Evolutionary conservation across 2,888 invertebrate genomes (phyloP).

Genomic region (Hetaerina titia): DNA sequence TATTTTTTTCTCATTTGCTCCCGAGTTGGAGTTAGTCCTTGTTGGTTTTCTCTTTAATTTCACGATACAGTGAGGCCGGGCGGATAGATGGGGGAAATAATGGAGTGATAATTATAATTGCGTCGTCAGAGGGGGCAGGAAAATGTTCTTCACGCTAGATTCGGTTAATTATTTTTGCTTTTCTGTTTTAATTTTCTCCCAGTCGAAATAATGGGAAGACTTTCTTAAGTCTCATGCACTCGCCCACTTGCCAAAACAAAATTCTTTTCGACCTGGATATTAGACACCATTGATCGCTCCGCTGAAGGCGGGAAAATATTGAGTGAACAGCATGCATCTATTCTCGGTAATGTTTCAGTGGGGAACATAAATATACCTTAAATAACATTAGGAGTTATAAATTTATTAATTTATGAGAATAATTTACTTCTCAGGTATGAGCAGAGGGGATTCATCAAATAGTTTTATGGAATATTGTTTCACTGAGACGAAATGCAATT

Average conservation of each 20-base stretch:
- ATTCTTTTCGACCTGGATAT: neutral
- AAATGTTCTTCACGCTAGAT: neutral
- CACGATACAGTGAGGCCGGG: constrained; percentile 17
- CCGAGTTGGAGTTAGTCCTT: neutral
- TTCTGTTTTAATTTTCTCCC: constrained; percentile 16
- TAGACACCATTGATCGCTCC: neutral
- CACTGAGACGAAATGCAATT: neutral
- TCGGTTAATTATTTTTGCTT: constrained; percentile 27
- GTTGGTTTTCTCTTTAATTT: neutral
- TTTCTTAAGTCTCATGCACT: neutral
- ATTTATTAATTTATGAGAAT: too few relatives aligned
- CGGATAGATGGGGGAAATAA: neutral
- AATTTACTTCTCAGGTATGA: neutral
- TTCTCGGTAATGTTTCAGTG: too few relatives aligned
- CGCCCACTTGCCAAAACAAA: neutral
- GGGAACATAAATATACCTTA: too few relatives aligned
- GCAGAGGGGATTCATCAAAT: neutral
- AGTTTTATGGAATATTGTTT: neutral
- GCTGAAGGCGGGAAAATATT: neutral
- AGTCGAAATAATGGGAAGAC: neutral
- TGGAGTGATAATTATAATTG: constrained; percentile 8
- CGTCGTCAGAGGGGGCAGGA: neutral
- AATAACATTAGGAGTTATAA: too few relatives aligned
- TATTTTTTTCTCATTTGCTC: neutral
- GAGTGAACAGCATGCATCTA: neutral